phyloP scores from a whole-genome alignment of 2,888 invertebrate genomes.

The Cactoblastis cactorum region DNA sequence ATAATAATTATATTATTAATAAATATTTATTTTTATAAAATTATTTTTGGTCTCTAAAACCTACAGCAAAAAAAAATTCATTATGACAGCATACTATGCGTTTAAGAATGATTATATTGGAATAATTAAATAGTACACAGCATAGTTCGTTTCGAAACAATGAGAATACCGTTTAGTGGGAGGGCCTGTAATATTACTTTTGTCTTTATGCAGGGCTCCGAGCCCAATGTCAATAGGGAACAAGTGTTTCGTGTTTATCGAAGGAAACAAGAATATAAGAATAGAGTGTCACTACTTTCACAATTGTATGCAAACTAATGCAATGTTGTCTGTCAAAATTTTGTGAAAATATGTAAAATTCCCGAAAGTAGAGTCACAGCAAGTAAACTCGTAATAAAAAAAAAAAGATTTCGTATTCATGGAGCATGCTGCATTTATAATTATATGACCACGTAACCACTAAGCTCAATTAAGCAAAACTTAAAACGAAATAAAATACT shows the following conservation, averaged over 20 bases:
- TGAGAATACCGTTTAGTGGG: constrained; percentile 61
- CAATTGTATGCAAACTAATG: constrained; percentile 7
- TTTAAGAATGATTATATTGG: constrained; percentile 55
- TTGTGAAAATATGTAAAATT: constrained; percentile 1
- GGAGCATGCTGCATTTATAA: neutral
- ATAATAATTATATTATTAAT: too few species aligned
- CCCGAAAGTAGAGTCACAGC: neutral
- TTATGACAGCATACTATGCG: constrained; percentile 39
- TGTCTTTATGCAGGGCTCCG: constrained; percentile 47
- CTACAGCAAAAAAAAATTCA: too few species aligned
- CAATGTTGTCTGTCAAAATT: neutral
- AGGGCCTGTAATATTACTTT: constrained; percentile 51
- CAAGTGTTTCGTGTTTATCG: constrained; percentile 10
- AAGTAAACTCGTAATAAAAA: neutral
- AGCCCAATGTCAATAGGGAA: constrained; percentile 21
- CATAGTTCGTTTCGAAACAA: constrained; percentile 53
- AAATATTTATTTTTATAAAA: too few species aligned
- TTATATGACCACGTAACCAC: too few species aligned
- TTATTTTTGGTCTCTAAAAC: too few species aligned
- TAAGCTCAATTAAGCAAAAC: too few species aligned
- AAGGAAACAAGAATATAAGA: constrained; percentile 3
- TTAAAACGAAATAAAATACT: too few species aligned
- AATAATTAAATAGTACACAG: constrained; percentile 53
- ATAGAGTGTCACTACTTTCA: neutral
- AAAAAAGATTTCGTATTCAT: neutral